Percentiles rank a stretch among this genome's conserved stretches.
Evolutionary conservation across 2,888 invertebrate genomes (phyloP).

Genomic region (Aspidapion aeneum): DNA sequence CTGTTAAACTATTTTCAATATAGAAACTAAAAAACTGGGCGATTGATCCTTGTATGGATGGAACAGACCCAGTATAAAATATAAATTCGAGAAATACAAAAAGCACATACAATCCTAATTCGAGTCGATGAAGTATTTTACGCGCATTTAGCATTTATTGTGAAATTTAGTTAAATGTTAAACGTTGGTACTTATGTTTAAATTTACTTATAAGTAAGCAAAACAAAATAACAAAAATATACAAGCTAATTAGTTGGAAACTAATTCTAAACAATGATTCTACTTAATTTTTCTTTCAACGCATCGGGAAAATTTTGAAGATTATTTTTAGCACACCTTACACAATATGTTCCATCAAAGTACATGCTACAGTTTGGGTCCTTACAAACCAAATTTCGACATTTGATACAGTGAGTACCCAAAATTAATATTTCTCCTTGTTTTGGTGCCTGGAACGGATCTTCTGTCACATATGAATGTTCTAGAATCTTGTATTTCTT

Average conservation of each 20-base stretch:
- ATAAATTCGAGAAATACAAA: too few species aligned
- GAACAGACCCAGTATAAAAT: too few species aligned
- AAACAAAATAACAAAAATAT: slow-evolving; percentile 1
- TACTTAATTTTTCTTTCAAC: slow-evolving; percentile 61
- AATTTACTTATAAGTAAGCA: slow-evolving; percentile 6
- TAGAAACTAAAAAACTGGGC: too few species aligned
- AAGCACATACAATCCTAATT: too few species aligned
- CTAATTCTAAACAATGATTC: slow-evolving; percentile 37
- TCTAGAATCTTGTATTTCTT: slow-evolving; percentile 65
- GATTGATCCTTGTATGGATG: too few species aligned
- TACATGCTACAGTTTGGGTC: slow-evolving; percentile 74
- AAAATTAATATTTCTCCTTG: slow-evolving; percentile 73
- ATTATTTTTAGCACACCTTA: slow-evolving; percentile 60
- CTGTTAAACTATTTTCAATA: too few species aligned
- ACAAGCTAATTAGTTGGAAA: too few species aligned
- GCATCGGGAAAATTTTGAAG: slow-evolving; percentile 64
- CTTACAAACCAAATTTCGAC: slow-evolving; percentile 68
- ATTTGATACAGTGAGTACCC: slow-evolving; percentile 71
- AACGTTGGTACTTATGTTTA: too few species aligned
- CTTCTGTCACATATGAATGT: slow-evolving; percentile 76
- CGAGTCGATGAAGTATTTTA: too few species aligned
- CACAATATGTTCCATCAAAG: slow-evolving; percentile 71
- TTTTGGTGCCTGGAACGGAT: slow-evolving; percentile 75
- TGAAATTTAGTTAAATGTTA: too few species aligned
- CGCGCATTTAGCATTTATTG: too few species aligned